Conservation (phyloP, 2,113 vertebrate genomes). For the Poeciliopsis prolifica region DNA sequence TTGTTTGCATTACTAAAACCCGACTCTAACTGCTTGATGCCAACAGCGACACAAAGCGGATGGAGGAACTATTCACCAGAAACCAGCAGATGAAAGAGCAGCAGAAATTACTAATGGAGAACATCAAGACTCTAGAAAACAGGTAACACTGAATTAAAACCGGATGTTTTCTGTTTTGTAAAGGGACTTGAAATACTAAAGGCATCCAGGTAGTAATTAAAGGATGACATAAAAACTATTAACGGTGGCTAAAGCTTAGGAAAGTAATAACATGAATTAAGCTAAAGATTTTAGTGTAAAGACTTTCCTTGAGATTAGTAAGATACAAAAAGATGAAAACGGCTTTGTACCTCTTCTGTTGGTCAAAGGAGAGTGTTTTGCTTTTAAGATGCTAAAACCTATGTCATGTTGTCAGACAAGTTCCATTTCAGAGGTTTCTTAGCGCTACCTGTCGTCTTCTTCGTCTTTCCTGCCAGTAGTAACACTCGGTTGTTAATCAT, state of each 20-base stretch:
- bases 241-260: background rate
- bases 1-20: background rate
- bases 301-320: too few species aligned
- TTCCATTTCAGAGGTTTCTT: too few species aligned
- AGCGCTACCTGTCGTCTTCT: too few species aligned
- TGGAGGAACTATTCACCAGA: conserved; percentile 92
- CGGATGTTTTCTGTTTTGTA: background rate
- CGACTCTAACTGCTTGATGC: background rate
- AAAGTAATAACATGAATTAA: too few species aligned
- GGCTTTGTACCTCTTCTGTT: too few species aligned
- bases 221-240: background rate
- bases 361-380: too few species aligned
- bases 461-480: too few species aligned
- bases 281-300: too few species aligned
- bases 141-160: conserved; percentile 76
- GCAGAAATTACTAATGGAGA: conserved; percentile 90
- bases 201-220: background rate
- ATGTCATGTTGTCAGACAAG: too few species aligned
- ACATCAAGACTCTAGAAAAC: conserved; percentile 92
- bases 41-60: conserved; percentile 87
- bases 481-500: too few species aligned
- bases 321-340: too few species aligned
- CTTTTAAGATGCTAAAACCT: too few species aligned
- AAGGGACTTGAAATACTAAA: background rate
- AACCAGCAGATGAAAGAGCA: conserved; percentile 95